Conservation (phyloP, 35 echinoderm and acorn worm genomes). For the Lytechinus variegatus region DNA sequence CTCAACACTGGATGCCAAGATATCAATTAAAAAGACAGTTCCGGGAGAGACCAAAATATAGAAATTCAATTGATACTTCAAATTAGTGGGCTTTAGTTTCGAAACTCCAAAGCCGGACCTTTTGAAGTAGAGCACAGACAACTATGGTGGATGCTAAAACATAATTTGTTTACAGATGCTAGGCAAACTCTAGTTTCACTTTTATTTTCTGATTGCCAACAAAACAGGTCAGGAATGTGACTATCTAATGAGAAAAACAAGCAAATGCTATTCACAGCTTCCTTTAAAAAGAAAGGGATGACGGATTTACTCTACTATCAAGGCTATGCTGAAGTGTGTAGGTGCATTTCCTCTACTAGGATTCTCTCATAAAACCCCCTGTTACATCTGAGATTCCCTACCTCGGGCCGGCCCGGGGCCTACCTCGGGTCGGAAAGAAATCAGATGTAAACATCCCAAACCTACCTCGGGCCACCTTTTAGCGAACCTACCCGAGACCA, state of each 20-base stretch:
- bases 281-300: background rate
- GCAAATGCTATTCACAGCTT: background rate
- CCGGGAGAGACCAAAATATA: background rate
- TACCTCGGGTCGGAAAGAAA: too few relatives aligned
- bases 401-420: too few relatives aligned
- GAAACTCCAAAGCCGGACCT: background rate
- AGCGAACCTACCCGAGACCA: too few relatives aligned
- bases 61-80: background rate
- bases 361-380: too few relatives aligned
- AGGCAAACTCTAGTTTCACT: background rate
- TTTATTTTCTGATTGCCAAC: slow-evolving; percentile 19
- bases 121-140: background rate
- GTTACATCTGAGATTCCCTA: too few relatives aligned
- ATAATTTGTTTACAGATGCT: slow-evolving; percentile 4
- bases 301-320: background rate
- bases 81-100: background rate
- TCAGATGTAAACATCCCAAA: too few relatives aligned
- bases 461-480: too few relatives aligned
- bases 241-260: background rate
- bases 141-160: background rate
- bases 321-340: background rate
- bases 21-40: background rate
- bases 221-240: background rate
- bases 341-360: background rate
- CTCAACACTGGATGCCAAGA: too few relatives aligned